phyloP scores from a whole-genome alignment of 2,113 vertebrate genomes.

The Colaptes auratus region DNA sequence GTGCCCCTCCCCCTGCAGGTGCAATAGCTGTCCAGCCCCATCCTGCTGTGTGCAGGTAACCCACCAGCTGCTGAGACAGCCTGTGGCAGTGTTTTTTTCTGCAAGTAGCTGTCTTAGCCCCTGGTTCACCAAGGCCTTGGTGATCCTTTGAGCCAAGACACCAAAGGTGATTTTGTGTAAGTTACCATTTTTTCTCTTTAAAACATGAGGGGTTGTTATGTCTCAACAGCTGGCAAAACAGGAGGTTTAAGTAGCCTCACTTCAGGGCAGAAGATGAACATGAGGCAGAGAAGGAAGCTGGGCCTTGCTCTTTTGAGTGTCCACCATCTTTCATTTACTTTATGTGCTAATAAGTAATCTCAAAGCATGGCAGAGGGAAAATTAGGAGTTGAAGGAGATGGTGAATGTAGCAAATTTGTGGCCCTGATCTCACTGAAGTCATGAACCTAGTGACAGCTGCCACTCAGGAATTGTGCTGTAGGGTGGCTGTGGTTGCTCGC shows the following conservation, averaged over 20 bases:
- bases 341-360: neutral
- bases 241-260: neutral
- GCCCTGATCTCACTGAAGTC: neutral
- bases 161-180: neutral
- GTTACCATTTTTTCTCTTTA: neutral
- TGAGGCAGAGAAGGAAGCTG: neutral
- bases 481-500: neutral
- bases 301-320: neutral
- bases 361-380: neutral
- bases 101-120: neutral
- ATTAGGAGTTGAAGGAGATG: neutral
- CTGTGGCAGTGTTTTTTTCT: neutral
- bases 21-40: neutral
- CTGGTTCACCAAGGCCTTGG: rapidly evolving
- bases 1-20: neutral
- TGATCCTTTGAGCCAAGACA: neutral
- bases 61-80: too few relatives aligned
- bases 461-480: rapidly evolving
- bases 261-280: neutral
- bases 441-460: neutral
- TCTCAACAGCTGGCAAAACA: neutral
- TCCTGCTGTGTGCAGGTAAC: neutral
- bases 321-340: neutral
- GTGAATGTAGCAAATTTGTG: neutral
- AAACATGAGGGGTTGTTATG: rapidly evolving